phyloP scores from a whole-genome alignment of 2,888 invertebrate species.

The Mythimna loreyi region DNA sequence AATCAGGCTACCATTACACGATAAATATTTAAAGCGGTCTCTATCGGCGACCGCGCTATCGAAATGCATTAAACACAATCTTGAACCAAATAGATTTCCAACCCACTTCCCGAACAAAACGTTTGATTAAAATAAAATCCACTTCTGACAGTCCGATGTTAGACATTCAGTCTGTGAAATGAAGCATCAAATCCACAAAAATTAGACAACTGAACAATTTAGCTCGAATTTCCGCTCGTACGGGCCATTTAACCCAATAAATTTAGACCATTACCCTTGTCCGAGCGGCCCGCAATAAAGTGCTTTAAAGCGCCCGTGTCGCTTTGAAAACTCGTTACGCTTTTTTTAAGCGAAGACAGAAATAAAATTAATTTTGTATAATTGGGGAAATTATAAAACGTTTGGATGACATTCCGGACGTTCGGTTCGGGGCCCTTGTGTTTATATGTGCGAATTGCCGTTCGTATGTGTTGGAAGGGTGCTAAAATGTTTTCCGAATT shows the following conservation, averaged over 20 bases:
- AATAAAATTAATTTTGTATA: constrained; percentile 84
- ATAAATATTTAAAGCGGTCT: background rate
- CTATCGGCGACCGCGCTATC: background rate
- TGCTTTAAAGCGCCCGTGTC: constrained; percentile 81
- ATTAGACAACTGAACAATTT: constrained; percentile 87
- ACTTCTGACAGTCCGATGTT: constrained; percentile 62
- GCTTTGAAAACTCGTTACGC: constrained; percentile 83
- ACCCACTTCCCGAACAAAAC: constrained; percentile 64
- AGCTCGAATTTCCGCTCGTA: constrained; percentile 82
- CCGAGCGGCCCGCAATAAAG: constrained; percentile 83
- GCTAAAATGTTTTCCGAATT: constrained; percentile 59
- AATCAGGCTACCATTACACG: constrained; percentile 6
- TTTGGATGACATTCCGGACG: constrained; percentile 63
- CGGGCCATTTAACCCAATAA: constrained; percentile 88
- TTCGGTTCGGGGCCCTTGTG: constrained; percentile 50
- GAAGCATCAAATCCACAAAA: constrained; percentile 85
- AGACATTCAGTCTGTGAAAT: constrained; percentile 78
- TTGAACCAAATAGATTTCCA: constrained; percentile 51
- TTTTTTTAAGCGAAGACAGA: constrained; percentile 82
- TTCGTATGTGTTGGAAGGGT: constrained; percentile 43
- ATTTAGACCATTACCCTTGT: constrained; percentile 88
- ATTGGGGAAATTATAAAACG: constrained; percentile 77
- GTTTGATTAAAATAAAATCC: constrained; percentile 67
- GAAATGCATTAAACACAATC: constrained; percentile 49
- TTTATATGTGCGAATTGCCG: constrained; percentile 41